phyloP scores from a whole-genome alignment of 2,113 vertebrate species.

The Sclerurus mexicanus region DNA sequence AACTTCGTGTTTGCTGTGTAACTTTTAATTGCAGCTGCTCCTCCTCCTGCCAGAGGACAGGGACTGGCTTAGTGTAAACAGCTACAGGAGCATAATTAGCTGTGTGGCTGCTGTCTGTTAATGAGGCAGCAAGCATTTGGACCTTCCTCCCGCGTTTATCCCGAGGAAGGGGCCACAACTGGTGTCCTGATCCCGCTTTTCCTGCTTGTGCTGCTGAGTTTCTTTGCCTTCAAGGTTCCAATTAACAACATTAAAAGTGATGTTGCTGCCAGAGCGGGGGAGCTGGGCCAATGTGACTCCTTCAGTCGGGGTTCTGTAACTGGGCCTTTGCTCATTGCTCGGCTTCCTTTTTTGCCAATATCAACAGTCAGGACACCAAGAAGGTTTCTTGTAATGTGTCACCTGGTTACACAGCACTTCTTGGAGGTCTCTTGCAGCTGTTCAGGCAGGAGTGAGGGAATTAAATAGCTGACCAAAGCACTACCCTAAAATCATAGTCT shows the following conservation, averaged over 20 bases:
- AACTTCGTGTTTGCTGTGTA: background rate
- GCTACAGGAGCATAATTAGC: background rate
- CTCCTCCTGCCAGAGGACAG: background rate
- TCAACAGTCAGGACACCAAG: background rate
- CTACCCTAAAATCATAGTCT: background rate
- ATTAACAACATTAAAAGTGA: background rate
- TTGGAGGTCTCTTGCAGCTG: background rate
- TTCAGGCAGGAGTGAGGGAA: background rate
- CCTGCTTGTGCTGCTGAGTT: background rate
- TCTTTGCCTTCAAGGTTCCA: background rate
- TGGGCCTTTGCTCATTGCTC: background rate
- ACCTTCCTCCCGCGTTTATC: background rate
- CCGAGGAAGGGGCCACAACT: background rate
- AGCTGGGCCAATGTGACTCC: background rate
- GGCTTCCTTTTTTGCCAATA: background rate
- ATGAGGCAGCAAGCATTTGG: background rate
- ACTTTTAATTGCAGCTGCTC: accelerated
- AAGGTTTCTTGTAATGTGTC: background rate
- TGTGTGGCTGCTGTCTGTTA: background rate
- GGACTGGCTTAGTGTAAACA: background rate
- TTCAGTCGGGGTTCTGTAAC: background rate
- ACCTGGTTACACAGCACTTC: background rate
- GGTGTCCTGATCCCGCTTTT: background rate
- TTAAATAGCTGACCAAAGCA: background rate
- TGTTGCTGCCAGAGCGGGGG: background rate